Percentiles rank a stretch among this genome's conserved stretches.
Conservation (phyloP, 2,888 invertebrate genomes). For the Pachliopta kotzebuea region DNA sequence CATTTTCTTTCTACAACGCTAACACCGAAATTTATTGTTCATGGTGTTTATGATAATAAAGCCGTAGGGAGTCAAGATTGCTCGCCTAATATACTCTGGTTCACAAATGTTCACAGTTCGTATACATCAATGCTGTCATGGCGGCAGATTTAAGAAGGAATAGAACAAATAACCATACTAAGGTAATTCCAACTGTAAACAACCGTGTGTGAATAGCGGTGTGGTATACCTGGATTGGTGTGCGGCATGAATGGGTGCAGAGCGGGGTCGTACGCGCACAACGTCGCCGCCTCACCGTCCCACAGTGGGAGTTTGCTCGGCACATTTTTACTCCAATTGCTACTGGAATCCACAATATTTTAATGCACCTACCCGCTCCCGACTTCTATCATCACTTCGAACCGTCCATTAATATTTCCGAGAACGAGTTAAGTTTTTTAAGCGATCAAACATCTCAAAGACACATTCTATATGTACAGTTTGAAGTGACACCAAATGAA, state of each 20-base stretch:
- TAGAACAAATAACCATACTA: too few relatives aligned
- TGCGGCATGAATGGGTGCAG: constrained; percentile 55
- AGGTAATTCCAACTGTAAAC: neutral
- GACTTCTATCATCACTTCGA: constrained; percentile 22
- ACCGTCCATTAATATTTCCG: constrained; percentile 5
- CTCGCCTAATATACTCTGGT: neutral
- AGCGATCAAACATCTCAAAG: neutral
- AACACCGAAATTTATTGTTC: too few relatives aligned
- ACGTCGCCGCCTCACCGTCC: constrained; percentile 70
- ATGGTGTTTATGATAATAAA: neutral
- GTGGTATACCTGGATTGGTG: constrained; percentile 57
- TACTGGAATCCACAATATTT: constrained; percentile 66
- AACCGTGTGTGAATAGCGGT: constrained; percentile 2
- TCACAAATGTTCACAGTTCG: neutral
- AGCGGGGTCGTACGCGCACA: constrained; percentile 59
- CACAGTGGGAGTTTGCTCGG: constrained; percentile 68
- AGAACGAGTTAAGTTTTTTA: neutral
- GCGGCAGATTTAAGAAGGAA: neutral
- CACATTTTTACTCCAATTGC: constrained; percentile 71
- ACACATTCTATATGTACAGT: constrained; percentile 16
- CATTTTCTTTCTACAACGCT: too few relatives aligned
- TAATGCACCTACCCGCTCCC: constrained; percentile 34
- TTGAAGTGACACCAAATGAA: constrained; percentile 24
- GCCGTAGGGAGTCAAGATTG: neutral
- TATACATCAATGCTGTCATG: neutral